Evolutionary conservation across 2,888 invertebrate genomes (phyloP).

Genomic region (Choreutis nemorana): DNA sequence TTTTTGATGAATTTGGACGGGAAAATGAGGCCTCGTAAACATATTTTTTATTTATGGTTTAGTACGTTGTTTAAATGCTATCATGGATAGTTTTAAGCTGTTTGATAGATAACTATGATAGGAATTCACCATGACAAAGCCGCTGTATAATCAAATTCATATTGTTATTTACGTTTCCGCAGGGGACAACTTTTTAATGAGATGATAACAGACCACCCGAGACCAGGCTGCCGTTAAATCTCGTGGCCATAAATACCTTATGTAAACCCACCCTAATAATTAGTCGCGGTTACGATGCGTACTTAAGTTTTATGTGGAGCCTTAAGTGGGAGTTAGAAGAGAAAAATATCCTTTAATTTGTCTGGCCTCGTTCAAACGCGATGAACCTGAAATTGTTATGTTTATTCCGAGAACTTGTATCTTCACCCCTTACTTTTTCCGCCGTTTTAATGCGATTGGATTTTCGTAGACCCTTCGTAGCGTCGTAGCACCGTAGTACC

Average conservation of each 20-base stretch:
- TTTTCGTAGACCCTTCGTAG: constrained; percentile 31
- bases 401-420: constrained; percentile 48
- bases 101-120: no score
- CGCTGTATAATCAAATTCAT: no score
- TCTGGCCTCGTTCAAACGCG: constrained; percentile 42
- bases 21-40: no score
- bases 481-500: constrained; percentile 17
- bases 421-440: constrained; percentile 36
- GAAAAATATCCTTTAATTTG: constrained; percentile 62
- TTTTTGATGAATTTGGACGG: no score
- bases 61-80: no score
- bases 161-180: constrained; percentile 57
- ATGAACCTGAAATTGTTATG: constrained; percentile 57
- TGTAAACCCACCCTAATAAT: constrained; percentile 66
- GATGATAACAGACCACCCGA: constrained; percentile 63
- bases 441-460: constrained; percentile 50
- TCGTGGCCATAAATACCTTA: constrained; percentile 63
- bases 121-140: no score
- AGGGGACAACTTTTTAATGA: constrained; percentile 64
- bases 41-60: no score
- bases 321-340: constrained; percentile 37
- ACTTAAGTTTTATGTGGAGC: constrained; percentile 60
- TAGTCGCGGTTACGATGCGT: constrained; percentile 60
- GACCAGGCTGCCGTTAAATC: constrained; percentile 56
- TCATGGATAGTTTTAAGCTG: no score